Evolutionary conservation across 1,140 invertebrate genomes (phyloP), one percentile per base, ranked within the genome.

Genomic region (Macrosteles quadrilineatus): DNA sequence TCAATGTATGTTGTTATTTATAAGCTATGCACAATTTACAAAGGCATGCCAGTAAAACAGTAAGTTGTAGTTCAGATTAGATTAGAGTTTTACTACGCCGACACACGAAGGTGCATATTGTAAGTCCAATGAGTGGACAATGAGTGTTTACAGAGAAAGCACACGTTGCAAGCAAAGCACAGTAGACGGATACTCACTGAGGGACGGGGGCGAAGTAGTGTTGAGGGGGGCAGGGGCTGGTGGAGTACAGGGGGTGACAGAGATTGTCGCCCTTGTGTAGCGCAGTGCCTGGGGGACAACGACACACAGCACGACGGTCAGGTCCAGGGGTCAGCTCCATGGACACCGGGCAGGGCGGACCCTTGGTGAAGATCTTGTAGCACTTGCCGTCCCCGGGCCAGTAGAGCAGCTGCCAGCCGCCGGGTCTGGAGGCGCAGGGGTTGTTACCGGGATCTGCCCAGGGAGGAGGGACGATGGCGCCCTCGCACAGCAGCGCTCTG

Each of bases 351-450:
- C 92, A 94, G 0, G 91, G 91, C 68, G 90, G 85, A 3, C 91
- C 90, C 50, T 68, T 12, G 83, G 90, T 85, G 77, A 93, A 94
- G 79, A 94, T 93, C 78, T 90, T 91, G 77, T 93, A 93, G 78
- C 92, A 94, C 79, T 91, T 89, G 70, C 89, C 89, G 76, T 94
- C 88, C 0, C 84, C 81, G 0, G 91, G 88, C 92, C 92, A 95
- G 78, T 88, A 93, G 23, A 95, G 82, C 72, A 93, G 83, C 75
- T 94, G 90, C 93, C 93, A 94, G 17, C 91, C 91, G 55, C 88
- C 83, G 0, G 91, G 89, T 78, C 89, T 85, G 0, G 84, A 68
- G 2, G 91, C 91, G 72, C 93, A 95, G 0, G 93, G 93, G 80
- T 94, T 94, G 72, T 86, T 84, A 9, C 85, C 82, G 0, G 90